Conservation (phyloP, 2,113 vertebrate species). For the Phrynosoma platyrhinos region DNA sequence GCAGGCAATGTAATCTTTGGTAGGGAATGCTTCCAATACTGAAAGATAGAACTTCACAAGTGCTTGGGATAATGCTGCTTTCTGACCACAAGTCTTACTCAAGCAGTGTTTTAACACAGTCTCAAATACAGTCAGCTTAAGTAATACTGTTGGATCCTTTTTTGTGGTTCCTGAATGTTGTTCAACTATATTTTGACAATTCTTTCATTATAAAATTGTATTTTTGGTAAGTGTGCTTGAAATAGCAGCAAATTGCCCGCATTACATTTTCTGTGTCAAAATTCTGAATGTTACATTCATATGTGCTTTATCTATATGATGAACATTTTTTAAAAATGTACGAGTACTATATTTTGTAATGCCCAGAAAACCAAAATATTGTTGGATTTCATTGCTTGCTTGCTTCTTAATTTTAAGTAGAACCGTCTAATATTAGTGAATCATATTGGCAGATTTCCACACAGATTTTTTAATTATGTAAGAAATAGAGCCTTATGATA, state of each 20-base stretch:
- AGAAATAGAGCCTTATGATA: slow-evolving; percentile 44
- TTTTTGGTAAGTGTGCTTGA: slow-evolving; percentile 77
- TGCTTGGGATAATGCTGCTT: slow-evolving; percentile 54
- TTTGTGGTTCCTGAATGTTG: slow-evolving; percentile 71
- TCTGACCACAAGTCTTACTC: slow-evolving; percentile 65
- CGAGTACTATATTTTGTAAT: slow-evolving; percentile 81
- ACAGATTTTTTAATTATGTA: slow-evolving; percentile 66
- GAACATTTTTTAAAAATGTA: slow-evolving; percentile 75
- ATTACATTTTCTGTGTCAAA: slow-evolving; percentile 75
- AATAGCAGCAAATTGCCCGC: slow-evolving; percentile 74
- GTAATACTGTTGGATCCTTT: slow-evolving; percentile 73
- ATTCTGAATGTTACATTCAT: slow-evolving; percentile 75
- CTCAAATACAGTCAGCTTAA: slow-evolving; percentile 73
- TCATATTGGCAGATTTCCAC: slow-evolving; percentile 60
- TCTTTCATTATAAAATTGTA: slow-evolving; percentile 78
- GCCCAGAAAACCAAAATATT: slow-evolving; percentile 70
- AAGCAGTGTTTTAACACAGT: slow-evolving; percentile 69
- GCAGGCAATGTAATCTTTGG: slow-evolving; percentile 62
- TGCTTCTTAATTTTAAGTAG: slow-evolving; percentile 71
- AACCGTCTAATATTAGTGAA: slow-evolving; percentile 55
- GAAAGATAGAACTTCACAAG: slow-evolving; percentile 54
- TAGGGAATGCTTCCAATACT: slow-evolving; percentile 56
- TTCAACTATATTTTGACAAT: slow-evolving; percentile 78
- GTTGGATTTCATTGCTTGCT: slow-evolving; percentile 72
- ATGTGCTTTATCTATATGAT: slow-evolving; percentile 74